A percentile compares a stretch with the other conserved stretches of the same genome.
Evolutionary conservation across 1,140 invertebrate species (phyloP).

Genomic region (Drosophila suzukii): DNA sequence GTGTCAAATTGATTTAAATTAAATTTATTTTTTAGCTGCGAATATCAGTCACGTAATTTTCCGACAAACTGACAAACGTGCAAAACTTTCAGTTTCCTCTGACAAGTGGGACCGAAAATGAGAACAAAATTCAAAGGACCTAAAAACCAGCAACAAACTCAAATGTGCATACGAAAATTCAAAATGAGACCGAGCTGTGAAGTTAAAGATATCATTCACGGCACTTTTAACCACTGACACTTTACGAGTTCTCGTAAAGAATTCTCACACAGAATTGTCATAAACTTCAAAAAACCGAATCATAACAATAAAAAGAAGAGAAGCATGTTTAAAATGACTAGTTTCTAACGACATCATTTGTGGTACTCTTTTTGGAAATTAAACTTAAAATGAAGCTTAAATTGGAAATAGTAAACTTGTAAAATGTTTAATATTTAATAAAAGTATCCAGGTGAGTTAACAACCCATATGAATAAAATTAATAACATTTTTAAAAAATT

Average conservation of each 20-base stretch:
- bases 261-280: conserved; percentile 38
- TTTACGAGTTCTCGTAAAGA: conserved; percentile 53
- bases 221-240: conserved; percentile 20
- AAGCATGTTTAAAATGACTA: background rate
- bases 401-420: too few relatives aligned
- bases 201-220: conserved; percentile 37
- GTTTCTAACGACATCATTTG: background rate
- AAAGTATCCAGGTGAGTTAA: background rate
- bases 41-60: conserved; percentile 68
- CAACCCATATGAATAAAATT: too few relatives aligned
- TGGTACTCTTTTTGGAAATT: background rate
- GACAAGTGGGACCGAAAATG: conserved; percentile 3
- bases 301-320: conserved; percentile 8
- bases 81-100: conserved; percentile 39
- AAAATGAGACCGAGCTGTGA: conserved; percentile 13
- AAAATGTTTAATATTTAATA: too few relatives aligned
- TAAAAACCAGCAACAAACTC: conserved; percentile 4
- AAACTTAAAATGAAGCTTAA: background rate
- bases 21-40: conserved; percentile 1
- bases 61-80: conserved; percentile 66
- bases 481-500: too few relatives aligned
- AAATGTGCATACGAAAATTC: conserved; percentile 11
- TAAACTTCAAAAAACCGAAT: conserved; percentile 36
- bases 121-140: background rate
- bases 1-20: conserved; percentile 22